Evolutionary conservation across 2,888 invertebrate genomes (phyloP).

Genomic region (Tuta absoluta): DNA sequence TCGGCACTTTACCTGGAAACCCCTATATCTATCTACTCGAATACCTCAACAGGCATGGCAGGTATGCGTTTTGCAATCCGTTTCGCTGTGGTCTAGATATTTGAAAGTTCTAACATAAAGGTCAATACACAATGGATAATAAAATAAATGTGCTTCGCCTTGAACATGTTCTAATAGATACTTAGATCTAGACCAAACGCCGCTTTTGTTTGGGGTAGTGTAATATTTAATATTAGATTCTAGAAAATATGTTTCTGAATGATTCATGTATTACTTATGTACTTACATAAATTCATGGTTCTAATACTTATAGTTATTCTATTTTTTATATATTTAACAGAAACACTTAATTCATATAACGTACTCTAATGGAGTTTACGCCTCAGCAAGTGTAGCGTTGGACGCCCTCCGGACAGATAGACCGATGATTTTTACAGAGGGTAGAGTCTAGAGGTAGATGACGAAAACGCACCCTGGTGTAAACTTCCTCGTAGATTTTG

Average conservation of each 20-base stretch:
- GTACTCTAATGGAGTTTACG: no score
- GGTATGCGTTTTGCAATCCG: neutral
- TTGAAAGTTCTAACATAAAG: conserved; percentile 14
- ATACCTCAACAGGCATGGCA: neutral
- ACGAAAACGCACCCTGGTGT: no score
- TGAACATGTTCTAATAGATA: conserved; percentile 12
- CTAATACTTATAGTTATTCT: no score
- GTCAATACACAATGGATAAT: conserved; percentile 18
- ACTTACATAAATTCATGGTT: neutral
- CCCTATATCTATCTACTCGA: no score
- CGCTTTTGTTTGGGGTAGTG: neutral
- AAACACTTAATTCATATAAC: no score
- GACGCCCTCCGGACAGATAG: no score
- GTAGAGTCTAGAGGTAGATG: no score
- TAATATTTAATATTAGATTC: conserved; percentile 1
- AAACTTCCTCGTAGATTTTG: no score
- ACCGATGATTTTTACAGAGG: no score
- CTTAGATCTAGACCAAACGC: conserved; percentile 1
- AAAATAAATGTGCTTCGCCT: conserved; percentile 12
- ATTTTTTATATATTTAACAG: neutral
- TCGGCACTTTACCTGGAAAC: no score
- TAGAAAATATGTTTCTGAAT: neutral
- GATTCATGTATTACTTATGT: neutral
- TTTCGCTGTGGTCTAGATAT: conserved; percentile 10
- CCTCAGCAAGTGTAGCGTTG: no score